phyloP scores from a whole-genome alignment of 2,888 invertebrate species.

The Dicycla oo region DNA sequence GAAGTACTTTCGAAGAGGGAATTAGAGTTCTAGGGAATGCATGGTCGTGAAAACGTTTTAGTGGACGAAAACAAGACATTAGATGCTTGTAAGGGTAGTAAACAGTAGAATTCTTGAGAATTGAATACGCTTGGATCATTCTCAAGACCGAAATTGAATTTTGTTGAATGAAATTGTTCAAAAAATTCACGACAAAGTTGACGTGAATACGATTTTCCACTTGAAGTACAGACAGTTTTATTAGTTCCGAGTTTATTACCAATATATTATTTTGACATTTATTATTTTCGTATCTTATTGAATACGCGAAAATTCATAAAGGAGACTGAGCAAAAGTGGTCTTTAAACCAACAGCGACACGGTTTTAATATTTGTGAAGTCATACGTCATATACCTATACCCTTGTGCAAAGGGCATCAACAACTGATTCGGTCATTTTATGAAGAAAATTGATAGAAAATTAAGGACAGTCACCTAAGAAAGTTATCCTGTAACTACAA shows the following conservation, averaged over 20 bases:
- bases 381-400: no score
- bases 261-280: neutral
- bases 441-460: no score
- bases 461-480: no score
- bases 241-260: neutral
- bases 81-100: neutral
- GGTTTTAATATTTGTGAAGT: no score
- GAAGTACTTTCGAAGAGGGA: conserved; percentile 40
- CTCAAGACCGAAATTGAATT: neutral
- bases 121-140: neutral
- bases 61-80: conserved; percentile 26
- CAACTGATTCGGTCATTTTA: no score
- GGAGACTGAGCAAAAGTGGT: no score
- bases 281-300: neutral
- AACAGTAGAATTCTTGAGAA: neutral
- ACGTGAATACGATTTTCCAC: neutral
- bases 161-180: neutral
- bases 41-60: conserved; percentile 33
- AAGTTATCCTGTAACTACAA: no score
- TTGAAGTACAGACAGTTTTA: neutral
- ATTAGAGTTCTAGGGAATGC: conserved; percentile 46
- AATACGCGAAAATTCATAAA: neutral
- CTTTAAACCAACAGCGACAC: no score
- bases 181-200: neutral
- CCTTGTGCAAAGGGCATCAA: no score